These are phyloP conservation scores for Danaus chrysippus DNA, from an alignment of 2,888 invertebrate species.

Conservation along the genomic window DNA sequence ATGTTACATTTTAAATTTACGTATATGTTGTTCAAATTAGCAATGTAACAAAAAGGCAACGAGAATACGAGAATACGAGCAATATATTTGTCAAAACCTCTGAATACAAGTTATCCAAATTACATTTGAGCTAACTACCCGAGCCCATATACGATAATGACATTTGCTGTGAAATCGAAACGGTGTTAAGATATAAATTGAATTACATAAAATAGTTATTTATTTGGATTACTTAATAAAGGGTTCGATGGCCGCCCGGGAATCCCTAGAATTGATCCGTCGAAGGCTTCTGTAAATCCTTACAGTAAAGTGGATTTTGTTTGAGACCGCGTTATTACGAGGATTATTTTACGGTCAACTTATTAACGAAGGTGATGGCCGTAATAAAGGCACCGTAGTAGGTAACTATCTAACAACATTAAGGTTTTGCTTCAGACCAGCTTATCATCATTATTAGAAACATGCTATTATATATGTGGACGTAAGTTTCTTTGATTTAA, in stretches of 20 bases:
- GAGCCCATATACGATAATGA: no score
- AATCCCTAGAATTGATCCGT: constrained; percentile 28
- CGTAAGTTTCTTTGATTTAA: not conserved
- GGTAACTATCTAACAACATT: constrained; percentile 5
- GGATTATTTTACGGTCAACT: constrained; percentile 27
- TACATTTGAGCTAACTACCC: no score
- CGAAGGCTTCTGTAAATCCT: constrained; percentile 28
- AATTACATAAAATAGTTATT: constrained; percentile 25
- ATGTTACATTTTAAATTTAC: no score
- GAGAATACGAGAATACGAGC: no score
- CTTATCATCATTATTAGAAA: constrained; percentile 6
- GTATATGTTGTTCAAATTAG: no score
- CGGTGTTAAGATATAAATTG: not conserved
- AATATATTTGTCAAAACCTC: no score
- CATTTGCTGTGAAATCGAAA: no score
- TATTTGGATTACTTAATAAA: constrained; percentile 29
- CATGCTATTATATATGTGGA: not conserved
- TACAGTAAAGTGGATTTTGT: constrained; percentile 30
- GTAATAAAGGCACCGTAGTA: constrained; percentile 6
- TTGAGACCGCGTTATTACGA: constrained; percentile 27
- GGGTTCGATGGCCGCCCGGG: constrained; percentile 28
- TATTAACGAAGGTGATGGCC: constrained; percentile 19
- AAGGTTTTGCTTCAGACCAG: constrained; percentile 1
- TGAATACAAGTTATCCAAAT: no score
- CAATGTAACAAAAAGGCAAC: no score